Conservation (phyloP, 1,140 invertebrate genomes). For the Uloborus diversus region DNA sequence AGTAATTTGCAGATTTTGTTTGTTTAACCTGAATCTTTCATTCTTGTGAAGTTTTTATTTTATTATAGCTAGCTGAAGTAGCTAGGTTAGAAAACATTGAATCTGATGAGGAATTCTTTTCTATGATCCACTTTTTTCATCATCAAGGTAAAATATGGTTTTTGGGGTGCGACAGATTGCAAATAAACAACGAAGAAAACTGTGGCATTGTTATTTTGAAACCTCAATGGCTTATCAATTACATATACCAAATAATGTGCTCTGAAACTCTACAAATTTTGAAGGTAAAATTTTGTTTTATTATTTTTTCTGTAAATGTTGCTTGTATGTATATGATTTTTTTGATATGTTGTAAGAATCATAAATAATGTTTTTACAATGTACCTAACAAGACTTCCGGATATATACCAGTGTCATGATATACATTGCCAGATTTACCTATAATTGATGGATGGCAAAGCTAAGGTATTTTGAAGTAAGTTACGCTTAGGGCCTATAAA, state of each 20-base stretch:
- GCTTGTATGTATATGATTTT: neutral
- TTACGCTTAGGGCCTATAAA: no score
- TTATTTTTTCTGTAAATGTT: neutral
- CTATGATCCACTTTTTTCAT: constrained; percentile 67
- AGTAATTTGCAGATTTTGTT: no score
- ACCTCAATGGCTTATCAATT: constrained; percentile 60
- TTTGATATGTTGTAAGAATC: neutral
- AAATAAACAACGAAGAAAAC: neutral
- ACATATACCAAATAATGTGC: constrained; percentile 57
- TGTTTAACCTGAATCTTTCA: no score
- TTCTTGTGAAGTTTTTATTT: no score
- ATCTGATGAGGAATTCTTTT: constrained; percentile 63
- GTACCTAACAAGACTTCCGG: no score
- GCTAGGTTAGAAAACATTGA: constrained; percentile 63
- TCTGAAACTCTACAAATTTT: neutral
- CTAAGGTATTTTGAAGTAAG: no score
- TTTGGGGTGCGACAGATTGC: constrained; percentile 39
- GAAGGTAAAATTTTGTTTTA: neutral
- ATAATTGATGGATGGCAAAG: no score
- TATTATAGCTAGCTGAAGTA: constrained; percentile 64
- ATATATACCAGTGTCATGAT: no score
- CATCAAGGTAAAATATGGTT: constrained; percentile 61
- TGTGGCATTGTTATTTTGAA: constrained; percentile 59
- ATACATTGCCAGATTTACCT: no score
- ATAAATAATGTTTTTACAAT: neutral